Base-by-base conservation (phyloP, 2,113 vertebrate species). In the Apus apus region DNA sequence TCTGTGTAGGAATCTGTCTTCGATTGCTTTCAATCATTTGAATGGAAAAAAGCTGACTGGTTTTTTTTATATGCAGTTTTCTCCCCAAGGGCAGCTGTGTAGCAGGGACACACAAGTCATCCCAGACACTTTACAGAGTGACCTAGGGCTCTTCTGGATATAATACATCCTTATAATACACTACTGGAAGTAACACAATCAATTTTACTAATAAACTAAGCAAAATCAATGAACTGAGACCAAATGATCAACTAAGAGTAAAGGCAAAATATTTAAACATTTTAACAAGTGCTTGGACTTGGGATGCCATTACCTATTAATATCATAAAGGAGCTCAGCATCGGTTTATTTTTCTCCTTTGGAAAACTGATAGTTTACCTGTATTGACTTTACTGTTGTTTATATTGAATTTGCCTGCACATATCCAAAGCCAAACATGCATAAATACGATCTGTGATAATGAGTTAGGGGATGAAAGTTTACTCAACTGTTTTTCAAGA, bases 381-480 rank as follows among this genome's bases (percentile, higher is more conserved):
- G 3, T 30, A 51, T 15, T 25, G 4, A 45, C 4, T 38, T 77
- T 4, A 29, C 3, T 27, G 9, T 5, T 68, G 6, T 25, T 85
- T 40, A 5, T 8, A 21, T 7, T 74, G 15, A 2, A 61, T 66
- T 90, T 66, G n/a, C 2, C 1, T 87, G 13, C 6, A 18, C 20
- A 7, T 56, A 66, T 34, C 4, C 74, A 34, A 89, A 29, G 13
- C 5, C 26, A 75, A 65, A 30, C 1, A 23, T 21, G 3, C 2
- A 15, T 32, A 15, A 16, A 1, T 20, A 16, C 30, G 11, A 36
- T 10, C 21, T 77, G 21, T 58, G 30, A 36, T 40, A 21, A 38
- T 0, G 1, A 53, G 3, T 45, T 34, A 51, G 6, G 2, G 4
- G 2, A 3, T 40, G 8, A 54, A 17, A 71, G 2, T 32, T 46